Conservation (phyloP, 2,888 invertebrate genomes). For the Nomada lathburiana region DNA sequence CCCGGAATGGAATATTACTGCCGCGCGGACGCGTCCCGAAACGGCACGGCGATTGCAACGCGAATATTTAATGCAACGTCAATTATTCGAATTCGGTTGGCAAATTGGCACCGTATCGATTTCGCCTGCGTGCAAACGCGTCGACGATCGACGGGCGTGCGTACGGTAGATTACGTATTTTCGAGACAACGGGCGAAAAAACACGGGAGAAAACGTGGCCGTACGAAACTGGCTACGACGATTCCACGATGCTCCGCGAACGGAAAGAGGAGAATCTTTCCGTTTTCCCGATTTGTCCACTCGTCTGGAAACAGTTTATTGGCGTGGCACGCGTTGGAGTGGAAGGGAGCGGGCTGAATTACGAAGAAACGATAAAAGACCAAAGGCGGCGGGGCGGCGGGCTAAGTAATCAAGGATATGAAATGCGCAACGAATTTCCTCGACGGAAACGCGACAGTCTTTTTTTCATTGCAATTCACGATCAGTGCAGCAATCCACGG, state of each 20-base stretch:
- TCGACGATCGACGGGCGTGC: neutral
- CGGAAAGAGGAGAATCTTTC: conserved; percentile 19
- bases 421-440: conserved; percentile 57
- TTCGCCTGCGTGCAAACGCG: conserved; percentile 50
- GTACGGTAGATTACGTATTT: conserved; percentile 49
- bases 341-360: conserved; percentile 54
- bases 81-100: conserved; percentile 69
- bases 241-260: neutral
- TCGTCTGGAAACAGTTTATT: conserved; percentile 50
- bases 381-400: conserved; percentile 26
- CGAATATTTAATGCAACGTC: conserved; percentile 72
- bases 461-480: conserved; percentile 29
- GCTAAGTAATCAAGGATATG: conserved; percentile 53
- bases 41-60: conserved; percentile 66
- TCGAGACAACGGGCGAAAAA: conserved; percentile 24
- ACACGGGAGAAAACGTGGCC: conserved; percentile 30
- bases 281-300: conserved; percentile 40
- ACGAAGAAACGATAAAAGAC: conserved; percentile 46
- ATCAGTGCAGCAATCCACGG: conserved; percentile 9
- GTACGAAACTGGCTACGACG: neutral
- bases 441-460: conserved; percentile 46
- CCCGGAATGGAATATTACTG: conserved; percentile 67
- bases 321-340: conserved; percentile 20
- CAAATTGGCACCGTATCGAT: conserved; percentile 70
- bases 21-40: conserved; percentile 62